These are phyloP conservation scores for Callimorpha dominula DNA, from an alignment of 2,888 invertebrate species.

Conservation along the genomic window DNA sequence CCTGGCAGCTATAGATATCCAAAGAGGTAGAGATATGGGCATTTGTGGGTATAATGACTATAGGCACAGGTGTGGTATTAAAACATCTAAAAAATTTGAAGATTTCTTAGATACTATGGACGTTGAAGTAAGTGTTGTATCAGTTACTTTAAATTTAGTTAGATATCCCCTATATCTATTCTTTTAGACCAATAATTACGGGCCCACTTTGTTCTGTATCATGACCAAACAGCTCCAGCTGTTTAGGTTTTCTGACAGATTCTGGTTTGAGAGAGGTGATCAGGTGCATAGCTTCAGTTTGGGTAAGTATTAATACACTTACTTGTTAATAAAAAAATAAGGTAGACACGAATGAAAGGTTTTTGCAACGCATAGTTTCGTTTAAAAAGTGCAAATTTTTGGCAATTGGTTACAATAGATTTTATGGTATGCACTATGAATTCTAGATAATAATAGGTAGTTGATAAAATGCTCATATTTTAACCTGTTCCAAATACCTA, in stretches of 20 bases:
- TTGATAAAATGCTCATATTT: too few relatives aligned
- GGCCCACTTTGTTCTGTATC: constrained; percentile 73
- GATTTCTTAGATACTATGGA: constrained; percentile 73
- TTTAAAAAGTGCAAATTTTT: too few relatives aligned
- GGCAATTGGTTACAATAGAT: too few relatives aligned
- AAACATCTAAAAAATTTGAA: constrained; percentile 65
- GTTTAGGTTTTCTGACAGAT: constrained; percentile 69
- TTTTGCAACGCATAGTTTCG: too few relatives aligned
- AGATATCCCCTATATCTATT: too few relatives aligned
- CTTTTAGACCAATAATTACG: constrained; percentile 23
- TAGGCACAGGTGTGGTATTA: constrained; percentile 67
- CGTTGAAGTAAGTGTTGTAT: constrained; percentile 59
- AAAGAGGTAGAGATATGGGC: constrained; percentile 73
- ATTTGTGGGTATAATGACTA: constrained; percentile 74
- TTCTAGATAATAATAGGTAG: too few relatives aligned
- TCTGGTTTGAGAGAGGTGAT: constrained; percentile 76
- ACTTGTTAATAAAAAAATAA: too few relatives aligned
- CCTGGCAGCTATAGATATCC: constrained; percentile 66
- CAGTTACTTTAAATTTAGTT: neutral
- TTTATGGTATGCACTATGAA: too few relatives aligned
- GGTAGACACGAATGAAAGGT: too few relatives aligned
- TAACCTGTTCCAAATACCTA: too few relatives aligned
- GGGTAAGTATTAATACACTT: constrained; percentile 53
- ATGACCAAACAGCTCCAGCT: constrained; percentile 69
- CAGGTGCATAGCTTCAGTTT: constrained; percentile 71